Base-by-base conservation (phyloP, 2,888 invertebrate species). In the Himalopsyche kuldschensis region DNA sequence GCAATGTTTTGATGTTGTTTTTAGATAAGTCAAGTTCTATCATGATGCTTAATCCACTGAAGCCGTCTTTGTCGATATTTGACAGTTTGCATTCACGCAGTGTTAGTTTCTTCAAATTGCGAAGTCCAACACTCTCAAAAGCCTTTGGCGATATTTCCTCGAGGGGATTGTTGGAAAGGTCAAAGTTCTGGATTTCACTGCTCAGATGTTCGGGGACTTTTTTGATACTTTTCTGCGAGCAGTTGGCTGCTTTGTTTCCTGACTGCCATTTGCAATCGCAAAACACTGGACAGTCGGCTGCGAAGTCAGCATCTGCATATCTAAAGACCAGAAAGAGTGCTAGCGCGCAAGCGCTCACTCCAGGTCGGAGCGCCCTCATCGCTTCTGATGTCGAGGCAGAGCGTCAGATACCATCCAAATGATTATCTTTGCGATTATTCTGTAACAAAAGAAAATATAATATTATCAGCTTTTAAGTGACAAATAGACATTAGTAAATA, bases 191-290 rank as follows among this genome's bases (percentile, higher is more conserved):
- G 87, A 95, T 92, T 85, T 96, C 95, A 48, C 93, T 90, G 88
- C 95, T 96, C 47, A 97, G 90, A 80, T 93, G 93, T 85, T 91
- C 91, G 0, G 97, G 97, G 86, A 98, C 94, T 41, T 93, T 91
- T 77, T 91, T 92, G 46, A 96, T 91, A n/a, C 93, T 91, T 55
- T 93, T 92, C 82, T 93, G 91, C 47, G 93, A 93, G 89, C 98
- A 98, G 87, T 96, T 95, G 1, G 97, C 97, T 30, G 94, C 94
- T 89, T 95, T 96, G 89, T 95, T 96, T 6, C 97, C 97, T 84
- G 95, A 94, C 35, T 94, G 94, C 97, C 97, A 97, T 86, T 95
- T 94, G 89, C 97, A 97, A 88, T 94, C 94, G 91, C 97, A 97
- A 82, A 91, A 91, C 86, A 91, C 89, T 11, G 94, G 93, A 89